Evolutionary conservation across 1,140 invertebrate species (phyloP), one percentile per base, ranked within the genome.

Genomic region (Brachionus rubens): DNA sequence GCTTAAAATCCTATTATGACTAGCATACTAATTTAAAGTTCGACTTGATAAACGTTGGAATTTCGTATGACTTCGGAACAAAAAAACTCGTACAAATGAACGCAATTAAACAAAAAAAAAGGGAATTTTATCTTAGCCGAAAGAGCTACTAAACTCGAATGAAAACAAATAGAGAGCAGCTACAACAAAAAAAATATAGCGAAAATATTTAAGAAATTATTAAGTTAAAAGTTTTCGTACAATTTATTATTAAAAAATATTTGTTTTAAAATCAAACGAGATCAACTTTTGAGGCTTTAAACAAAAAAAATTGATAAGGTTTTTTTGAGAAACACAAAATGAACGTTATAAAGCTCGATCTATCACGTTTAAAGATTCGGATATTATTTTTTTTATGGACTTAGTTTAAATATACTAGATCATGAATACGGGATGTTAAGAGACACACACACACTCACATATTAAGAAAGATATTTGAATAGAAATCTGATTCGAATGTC

Each of bases 341-440:
- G 26, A 54, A 54, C 24, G 52, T 28, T 54, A 1, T 54, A 54
- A 54, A 54, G 52, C 52, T 28, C 26, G 9, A 10, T 54, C 52
- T 10, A 54, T 54, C 52, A 54, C 52, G 52, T 54, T 28, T 28
- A 28, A 12, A 54, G 33, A 54, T 28, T 54, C 52, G 3, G 52
- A 54, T 54, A 54, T 54, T 28, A 30, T n/a, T 14, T n/a, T 54
- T 28, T n/a, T 54, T 54, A 43, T 43, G 16, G 24, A 28, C 52
- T 28, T 30, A 54, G 33, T 54, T 54, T 30, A 54, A 54, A 54
- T 54, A 54, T 28, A 54, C 24, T 54, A 54, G 52, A 54, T 54
- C 52, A 54, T 54, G 52, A 24, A 54, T 54, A 54, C 33, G 28
- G 52, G 24, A 54, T 54, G 52, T n/a, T 54, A 54, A 54, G 16